Percentiles rank a stretch among this genome's conserved stretches.
phyloP scores from a whole-genome alignment of 2,113 vertebrate genomes.

The Eolophus roseicapilla region DNA sequence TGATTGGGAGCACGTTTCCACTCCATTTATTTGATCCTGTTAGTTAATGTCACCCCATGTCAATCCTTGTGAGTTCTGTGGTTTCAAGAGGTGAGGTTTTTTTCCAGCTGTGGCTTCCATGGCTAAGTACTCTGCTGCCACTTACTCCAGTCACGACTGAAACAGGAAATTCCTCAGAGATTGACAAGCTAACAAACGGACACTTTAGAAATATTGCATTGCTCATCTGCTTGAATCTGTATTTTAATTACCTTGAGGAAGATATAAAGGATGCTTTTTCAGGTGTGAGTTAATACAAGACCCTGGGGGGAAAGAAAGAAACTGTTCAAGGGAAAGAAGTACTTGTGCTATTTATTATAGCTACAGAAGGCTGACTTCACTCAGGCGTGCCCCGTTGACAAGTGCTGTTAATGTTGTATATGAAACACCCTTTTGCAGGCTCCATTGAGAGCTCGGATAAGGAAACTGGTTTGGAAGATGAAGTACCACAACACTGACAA shows the following conservation, averaged over 20 bases:
- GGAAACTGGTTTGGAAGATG: not conserved
- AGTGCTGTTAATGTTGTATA: not conserved
- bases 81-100: not conserved
- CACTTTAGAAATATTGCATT: constrained; percentile 14
- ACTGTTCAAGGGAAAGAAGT: constrained; percentile 14
- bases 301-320: not conserved
- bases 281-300: constrained; percentile 48
- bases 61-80: not conserved
- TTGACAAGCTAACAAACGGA: constrained; percentile 35
- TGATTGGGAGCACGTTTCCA: not conserved
- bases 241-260: constrained; percentile 58
- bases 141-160: not conserved
- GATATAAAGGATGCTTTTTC: constrained; percentile 29
- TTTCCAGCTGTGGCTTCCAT: constrained; percentile 47
- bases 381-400: constrained; percentile 5
- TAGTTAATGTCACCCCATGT: not conserved
- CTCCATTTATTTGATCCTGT: not conserved
- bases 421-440: not conserved
- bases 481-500: not conserved
- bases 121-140: not conserved
- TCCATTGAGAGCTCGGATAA: not conserved
- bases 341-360: constrained; percentile 1
- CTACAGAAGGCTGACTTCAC: constrained; percentile 20
- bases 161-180: constrained; percentile 24
- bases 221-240: constrained; percentile 28